Conservation (phyloP, 2,888 invertebrate genomes). For the Omphaloscelis lunosa region DNA sequence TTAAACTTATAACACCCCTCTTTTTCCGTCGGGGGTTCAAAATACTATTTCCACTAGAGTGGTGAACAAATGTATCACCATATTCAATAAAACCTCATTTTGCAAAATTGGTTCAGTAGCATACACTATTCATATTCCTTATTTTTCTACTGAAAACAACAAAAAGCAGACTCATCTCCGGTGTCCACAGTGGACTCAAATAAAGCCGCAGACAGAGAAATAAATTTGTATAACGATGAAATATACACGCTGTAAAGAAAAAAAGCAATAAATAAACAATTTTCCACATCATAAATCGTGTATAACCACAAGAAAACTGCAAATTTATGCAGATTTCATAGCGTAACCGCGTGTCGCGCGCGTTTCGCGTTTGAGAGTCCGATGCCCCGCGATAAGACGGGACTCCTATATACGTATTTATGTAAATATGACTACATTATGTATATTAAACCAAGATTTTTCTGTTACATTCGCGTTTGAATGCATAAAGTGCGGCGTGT, state of each 20-base stretch:
- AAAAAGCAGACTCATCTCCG: slow-evolving; percentile 39
- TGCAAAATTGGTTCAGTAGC: slow-evolving; percentile 30
- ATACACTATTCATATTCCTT: slow-evolving; percentile 14
- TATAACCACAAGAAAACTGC: slow-evolving; percentile 87
- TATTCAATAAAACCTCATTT: slow-evolving; percentile 24
- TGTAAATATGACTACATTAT: slow-evolving; percentile 79
- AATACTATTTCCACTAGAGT: background rate
- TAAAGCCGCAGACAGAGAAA: slow-evolving; percentile 53
- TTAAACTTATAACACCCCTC: no score
- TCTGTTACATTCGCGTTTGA: slow-evolving; percentile 72
- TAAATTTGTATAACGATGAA: slow-evolving; percentile 56
- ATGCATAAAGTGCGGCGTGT: slow-evolving; percentile 58
- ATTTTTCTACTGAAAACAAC: slow-evolving; percentile 29
- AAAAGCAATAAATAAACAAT: slow-evolving; percentile 84
- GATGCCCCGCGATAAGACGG: slow-evolving; percentile 74
- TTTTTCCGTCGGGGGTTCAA: background rate
- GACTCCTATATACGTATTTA: slow-evolving; percentile 74
- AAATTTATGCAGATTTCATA: slow-evolving; percentile 88
- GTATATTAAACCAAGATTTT: slow-evolving; percentile 78
- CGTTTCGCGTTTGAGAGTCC: slow-evolving; percentile 72
- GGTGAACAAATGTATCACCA: slow-evolving; percentile 3
- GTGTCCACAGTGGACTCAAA: slow-evolving; percentile 35
- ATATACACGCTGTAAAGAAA: slow-evolving; percentile 72
- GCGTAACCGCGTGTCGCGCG: slow-evolving; percentile 78
- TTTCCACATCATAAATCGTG: slow-evolving; percentile 84